phyloP scores from a whole-genome alignment of 2,888 invertebrate genomes.

The Orthosia incerta region DNA sequence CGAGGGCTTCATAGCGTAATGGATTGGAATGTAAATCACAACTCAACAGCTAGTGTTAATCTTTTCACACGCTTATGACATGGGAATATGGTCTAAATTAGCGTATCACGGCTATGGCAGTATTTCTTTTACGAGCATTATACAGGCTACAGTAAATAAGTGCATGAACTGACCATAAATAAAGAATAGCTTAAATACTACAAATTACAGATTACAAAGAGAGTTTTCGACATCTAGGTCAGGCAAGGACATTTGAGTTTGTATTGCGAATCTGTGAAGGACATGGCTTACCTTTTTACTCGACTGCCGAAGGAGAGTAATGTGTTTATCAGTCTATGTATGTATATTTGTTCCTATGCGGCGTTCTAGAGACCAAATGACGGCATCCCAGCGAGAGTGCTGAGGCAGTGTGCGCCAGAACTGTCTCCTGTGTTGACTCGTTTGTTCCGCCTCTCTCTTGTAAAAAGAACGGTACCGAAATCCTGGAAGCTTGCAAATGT shows the following conservation, averaged over 20 bases:
- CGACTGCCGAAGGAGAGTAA: too few species aligned
- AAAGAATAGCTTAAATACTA: not conserved
- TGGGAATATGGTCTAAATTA: conserved; percentile 4
- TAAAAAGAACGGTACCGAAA: too few species aligned
- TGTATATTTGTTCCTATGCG: too few species aligned
- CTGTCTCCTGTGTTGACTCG: too few species aligned
- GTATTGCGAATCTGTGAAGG: not conserved
- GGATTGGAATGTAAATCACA: conserved; percentile 45
- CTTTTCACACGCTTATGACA: not conserved
- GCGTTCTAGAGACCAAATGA: too few species aligned
- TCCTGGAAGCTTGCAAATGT: too few species aligned
- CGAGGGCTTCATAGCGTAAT: conserved; percentile 38
- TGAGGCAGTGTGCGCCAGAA: too few species aligned
- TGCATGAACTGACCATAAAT: conserved; percentile 1
- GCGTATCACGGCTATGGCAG: not conserved
- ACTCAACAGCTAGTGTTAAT: conserved; percentile 8
- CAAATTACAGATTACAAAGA: conserved; percentile 15
- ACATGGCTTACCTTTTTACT: not conserved
- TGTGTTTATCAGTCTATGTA: too few species aligned
- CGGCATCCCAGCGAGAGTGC: too few species aligned
- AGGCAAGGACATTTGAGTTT: not conserved
- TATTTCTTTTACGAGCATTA: conserved; percentile 19
- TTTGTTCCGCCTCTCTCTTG: too few species aligned
- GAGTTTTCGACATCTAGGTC: not conserved
- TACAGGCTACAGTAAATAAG: not conserved